Conservation (phyloP, 1,140 invertebrate genomes). For the Rhopalosiphum padi region DNA sequence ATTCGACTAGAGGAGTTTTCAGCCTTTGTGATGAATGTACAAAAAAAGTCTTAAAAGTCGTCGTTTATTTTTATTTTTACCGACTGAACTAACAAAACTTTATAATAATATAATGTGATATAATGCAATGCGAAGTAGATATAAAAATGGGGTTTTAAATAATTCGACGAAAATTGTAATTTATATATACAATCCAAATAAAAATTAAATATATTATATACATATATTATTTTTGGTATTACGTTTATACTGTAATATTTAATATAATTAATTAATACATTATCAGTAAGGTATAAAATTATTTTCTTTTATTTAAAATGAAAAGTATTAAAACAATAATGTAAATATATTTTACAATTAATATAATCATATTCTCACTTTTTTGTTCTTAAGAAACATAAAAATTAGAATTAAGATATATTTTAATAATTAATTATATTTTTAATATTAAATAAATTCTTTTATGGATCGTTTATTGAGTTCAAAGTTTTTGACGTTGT, state of each 20-base stretch:
- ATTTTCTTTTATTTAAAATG: not conserved
- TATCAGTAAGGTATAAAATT: not conserved
- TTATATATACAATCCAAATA: not conserved
- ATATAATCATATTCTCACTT: not conserved
- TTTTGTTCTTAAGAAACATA: not conserved
- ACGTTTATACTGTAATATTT: not conserved
- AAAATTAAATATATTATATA: not conserved
- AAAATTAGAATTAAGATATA: not conserved
- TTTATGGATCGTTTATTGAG: no score
- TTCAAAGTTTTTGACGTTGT: not conserved
- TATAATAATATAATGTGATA: slow-evolving; percentile 21
- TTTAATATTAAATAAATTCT: no score
- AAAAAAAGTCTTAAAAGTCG: slow-evolving; percentile 2
- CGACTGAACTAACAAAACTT: not conserved
- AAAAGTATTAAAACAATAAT: not conserved
- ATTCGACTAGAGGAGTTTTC: not conserved
- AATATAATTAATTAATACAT: not conserved
- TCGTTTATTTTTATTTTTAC: slow-evolving; percentile 5
- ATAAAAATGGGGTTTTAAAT: not conserved
- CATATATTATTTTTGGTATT: not conserved
- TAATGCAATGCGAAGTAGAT: not conserved
- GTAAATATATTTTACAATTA: no score
- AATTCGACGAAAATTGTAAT: not conserved
- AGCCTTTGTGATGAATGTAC: not conserved
- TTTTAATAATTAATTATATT: not conserved